Evolutionary conservation across 2,888 invertebrate genomes (phyloP), one percentile per base, ranked within the genome.

Genomic region (Diarsia rubi): DNA sequence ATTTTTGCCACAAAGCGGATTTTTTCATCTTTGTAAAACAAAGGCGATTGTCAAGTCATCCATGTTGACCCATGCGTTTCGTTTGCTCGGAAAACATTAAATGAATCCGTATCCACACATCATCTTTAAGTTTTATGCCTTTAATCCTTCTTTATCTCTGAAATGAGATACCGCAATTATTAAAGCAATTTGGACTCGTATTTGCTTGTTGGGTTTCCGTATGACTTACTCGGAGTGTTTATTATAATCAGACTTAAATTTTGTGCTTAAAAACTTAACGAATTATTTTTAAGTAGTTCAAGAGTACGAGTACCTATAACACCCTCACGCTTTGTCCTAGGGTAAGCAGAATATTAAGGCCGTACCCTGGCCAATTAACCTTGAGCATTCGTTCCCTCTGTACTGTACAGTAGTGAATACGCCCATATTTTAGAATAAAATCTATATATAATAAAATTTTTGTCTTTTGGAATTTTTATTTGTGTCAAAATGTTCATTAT

Each of bases 1-100:
- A 37, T 59, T 76, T 71, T 47, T 45, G 16, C 57, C 49, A 67
- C 66, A 54, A 63, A 3, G 37, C 24, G 45, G 31, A 5, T 24
- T 42, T 62, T 62, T 52, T 67, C 49, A 59, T 79, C 27, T 59
- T 44, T 52, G 19, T n/a, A 12, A 64, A 57, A 77, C 72, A 82
- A 82, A 82, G 52, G 42, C 42, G 12, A n/a, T 45, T 31, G 3
- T 9, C n/a, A 14, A 59, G 31, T 47, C 54, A 81, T 11, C 45
- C 45, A 63, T 47, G 24, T 52, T 44, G 42, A 45, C 52, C 19
- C 31, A 27, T 44, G 42, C 54, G 63, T 14, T n/a, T 77, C 31
- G 54, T 64, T 59, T 37, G 44, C 27, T 74, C 21, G 21, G 24
- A 27, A 54, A 60, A 47, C 59, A 24, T 68, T 19, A 59, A 75